Percentiles rank a stretch among this genome's conserved stretches.
Evolutionary conservation across 2,113 vertebrate species (phyloP).

Genomic region (Tetrax tetrax): DNA sequence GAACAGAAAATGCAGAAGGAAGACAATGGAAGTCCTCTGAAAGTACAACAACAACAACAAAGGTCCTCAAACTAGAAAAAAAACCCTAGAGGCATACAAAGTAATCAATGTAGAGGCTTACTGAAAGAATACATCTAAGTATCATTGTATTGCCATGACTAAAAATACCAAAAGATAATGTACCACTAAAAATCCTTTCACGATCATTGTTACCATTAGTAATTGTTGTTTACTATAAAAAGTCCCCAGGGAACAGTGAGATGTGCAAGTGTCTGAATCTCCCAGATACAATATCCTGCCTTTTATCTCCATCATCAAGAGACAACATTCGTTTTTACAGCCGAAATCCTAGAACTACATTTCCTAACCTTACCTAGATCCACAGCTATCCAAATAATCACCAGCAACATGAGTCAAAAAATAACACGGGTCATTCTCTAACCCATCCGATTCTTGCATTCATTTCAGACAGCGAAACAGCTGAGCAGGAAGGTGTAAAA

Average conservation of each 20-base stretch:
- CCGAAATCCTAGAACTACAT: neutral
- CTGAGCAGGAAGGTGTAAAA: neutral
- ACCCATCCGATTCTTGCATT: neutral
- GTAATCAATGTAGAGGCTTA: neutral
- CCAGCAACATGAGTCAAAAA: neutral
- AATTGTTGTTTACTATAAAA: conserved; percentile 36
- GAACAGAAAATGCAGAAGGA: neutral
- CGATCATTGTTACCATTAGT: neutral
- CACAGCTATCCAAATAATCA: neutral
- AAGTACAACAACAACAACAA: neutral
- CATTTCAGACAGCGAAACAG: neutral
- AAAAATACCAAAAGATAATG: conserved; percentile 14
- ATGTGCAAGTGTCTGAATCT: neutral
- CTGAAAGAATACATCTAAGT: neutral
- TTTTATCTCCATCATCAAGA: neutral
- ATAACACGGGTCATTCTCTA: neutral
- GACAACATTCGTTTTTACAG: neutral
- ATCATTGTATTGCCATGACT: neutral
- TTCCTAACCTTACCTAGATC: neutral
- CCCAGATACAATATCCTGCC: neutral
- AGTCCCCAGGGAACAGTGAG: neutral
- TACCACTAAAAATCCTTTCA: neutral
- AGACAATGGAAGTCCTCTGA: neutral
- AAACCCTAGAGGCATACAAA: neutral
- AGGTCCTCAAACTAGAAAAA: neutral